phyloP scores from a whole-genome alignment of 2,888 invertebrate genomes.

The Troglohyphantes excavatus region DNA sequence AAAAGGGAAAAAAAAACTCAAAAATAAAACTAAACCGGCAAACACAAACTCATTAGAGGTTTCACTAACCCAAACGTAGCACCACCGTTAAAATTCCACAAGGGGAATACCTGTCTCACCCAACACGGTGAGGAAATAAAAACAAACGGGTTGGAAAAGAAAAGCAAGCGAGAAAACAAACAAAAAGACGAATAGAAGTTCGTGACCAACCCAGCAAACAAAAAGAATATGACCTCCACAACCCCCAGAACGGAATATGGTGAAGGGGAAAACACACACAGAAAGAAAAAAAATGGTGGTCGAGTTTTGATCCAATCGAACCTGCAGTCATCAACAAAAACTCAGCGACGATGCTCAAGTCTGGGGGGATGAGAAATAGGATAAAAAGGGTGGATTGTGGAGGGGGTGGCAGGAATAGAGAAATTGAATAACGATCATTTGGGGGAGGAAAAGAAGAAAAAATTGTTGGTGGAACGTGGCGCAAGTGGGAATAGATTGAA shows the following conservation, averaged over 20 bases:
- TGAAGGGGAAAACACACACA: neutral
- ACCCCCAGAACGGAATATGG: neutral
- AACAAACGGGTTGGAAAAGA: constrained; percentile 7
- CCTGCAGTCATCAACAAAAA: constrained; percentile 68
- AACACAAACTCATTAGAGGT: neutral
- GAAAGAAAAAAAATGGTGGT: neutral
- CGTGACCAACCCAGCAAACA: constrained; percentile 49
- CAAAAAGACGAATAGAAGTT: constrained; percentile 17
- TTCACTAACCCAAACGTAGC: neutral
- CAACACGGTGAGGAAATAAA: neutral
- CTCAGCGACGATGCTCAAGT: constrained; percentile 43
- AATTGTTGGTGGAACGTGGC: neutral
- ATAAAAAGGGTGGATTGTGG: constrained; percentile 30
- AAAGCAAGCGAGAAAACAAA: neutral
- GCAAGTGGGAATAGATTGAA: constrained; percentile 42
- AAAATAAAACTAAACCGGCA: neutral
- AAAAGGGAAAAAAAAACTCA: neutral
- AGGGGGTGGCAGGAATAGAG: constrained; percentile 27
- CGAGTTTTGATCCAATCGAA: constrained; percentile 59
- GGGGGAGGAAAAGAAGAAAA: constrained; percentile 14
- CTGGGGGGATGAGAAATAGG: neutral
- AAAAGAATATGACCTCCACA: constrained; percentile 23
- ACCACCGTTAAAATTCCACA: neutral
- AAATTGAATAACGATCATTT: constrained; percentile 76
- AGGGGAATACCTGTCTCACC: neutral